Evolutionary conservation across 2,113 vertebrate genomes (phyloP).

Genomic region (Gymnarchus niloticus): DNA sequence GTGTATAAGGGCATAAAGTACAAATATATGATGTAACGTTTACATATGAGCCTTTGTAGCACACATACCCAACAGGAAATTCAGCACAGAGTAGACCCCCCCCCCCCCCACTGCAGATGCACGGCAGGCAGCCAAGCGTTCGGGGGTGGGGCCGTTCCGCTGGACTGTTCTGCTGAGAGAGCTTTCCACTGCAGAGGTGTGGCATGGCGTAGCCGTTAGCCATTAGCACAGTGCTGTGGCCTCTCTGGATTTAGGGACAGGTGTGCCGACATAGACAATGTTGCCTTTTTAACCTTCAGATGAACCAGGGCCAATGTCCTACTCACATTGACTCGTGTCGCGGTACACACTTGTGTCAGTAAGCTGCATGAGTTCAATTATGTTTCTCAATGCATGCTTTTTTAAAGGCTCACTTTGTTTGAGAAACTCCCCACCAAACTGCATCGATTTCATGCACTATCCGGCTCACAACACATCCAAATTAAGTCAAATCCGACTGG

Average conservation of each 20-base stretch:
- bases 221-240: background rate
- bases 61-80: background rate
- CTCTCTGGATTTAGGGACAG: background rate
- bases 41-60: background rate
- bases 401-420: background rate
- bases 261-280: background rate
- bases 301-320: background rate
- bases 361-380: background rate
- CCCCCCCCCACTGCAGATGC: background rate
- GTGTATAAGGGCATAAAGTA: no score
- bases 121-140: background rate
- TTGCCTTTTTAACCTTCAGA: background rate
- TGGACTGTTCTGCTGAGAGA: background rate
- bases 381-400: background rate
- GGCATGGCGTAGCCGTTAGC: background rate
- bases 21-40: slow-evolving; percentile 3
- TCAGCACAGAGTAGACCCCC: background rate
- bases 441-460: background rate
- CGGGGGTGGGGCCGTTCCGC: background rate
- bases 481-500: background rate
- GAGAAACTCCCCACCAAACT: background rate
- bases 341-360: background rate
- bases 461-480: background rate
- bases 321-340: background rate
- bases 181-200: background rate